Evolutionary conservation across 2,797 vertebrate genomes (phyloP).

Genomic region (Eurystomus glaucurus): DNA sequence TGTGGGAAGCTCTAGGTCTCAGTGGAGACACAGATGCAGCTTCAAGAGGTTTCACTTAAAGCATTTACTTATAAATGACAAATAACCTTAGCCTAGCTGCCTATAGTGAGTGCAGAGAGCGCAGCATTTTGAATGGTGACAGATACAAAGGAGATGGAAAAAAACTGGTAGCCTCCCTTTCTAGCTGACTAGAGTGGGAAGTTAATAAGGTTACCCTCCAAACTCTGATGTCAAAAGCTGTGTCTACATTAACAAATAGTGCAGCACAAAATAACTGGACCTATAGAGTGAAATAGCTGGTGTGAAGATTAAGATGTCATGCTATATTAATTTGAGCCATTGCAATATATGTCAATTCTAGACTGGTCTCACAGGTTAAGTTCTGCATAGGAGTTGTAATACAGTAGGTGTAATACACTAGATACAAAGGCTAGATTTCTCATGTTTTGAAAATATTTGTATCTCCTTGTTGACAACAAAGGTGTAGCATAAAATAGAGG

Average conservation of each 20-base stretch:
- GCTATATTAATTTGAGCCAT: not conserved
- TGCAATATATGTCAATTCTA: not conserved
- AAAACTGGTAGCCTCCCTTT: not conserved
- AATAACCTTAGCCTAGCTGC: not conserved
- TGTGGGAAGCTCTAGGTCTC: not conserved
- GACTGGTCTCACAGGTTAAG: not conserved
- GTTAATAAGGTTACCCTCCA: not conserved
- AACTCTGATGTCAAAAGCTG: not conserved
- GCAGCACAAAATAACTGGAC: not conserved
- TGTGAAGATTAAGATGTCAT: not conserved
- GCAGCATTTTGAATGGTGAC: not conserved
- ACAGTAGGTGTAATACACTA: not conserved
- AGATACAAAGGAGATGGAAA: not conserved
- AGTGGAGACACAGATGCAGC: not conserved
- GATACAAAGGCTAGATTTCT: not conserved
- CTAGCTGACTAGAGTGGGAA: not conserved
- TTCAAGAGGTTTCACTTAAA: not conserved
- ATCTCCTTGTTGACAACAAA: not conserved
- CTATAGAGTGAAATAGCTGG: not conserved
- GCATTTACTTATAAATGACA: not conserved
- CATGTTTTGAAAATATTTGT: not conserved
- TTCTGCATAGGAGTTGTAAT: not conserved
- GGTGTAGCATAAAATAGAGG: not conserved
- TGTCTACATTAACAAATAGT: not conserved
- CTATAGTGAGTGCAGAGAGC: rapidly evolving